These are phyloP conservation scores for Anolis sagrei DNA, from an alignment of 2,113 vertebrate species.

Conservation along the genomic window DNA sequence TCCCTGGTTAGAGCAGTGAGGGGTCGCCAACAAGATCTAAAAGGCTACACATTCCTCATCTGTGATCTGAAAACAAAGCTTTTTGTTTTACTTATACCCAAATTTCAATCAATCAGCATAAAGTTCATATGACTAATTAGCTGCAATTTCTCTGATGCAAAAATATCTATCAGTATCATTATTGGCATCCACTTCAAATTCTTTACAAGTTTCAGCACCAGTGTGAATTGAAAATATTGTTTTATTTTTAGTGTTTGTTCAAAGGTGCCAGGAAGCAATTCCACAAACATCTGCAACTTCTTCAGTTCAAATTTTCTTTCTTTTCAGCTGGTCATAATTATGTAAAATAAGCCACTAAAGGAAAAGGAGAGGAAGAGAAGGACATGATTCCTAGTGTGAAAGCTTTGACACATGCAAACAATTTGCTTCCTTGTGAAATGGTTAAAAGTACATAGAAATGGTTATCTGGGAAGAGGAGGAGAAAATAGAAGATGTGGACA, in stretches of 20 bases:
- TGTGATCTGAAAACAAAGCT: not conserved
- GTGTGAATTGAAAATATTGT: not conserved
- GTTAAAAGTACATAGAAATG: not conserved
- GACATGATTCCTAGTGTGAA: slow-evolving; percentile 9
- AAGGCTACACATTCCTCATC: not conserved
- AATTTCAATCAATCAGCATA: not conserved
- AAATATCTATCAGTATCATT: not conserved
- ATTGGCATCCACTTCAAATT: not conserved
- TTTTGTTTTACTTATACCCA: not conserved
- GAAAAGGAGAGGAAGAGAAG: slow-evolving; percentile 35
- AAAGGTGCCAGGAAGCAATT: slow-evolving; percentile 68
- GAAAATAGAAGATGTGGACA: not conserved
- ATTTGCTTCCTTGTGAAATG: not conserved
- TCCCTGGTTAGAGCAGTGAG: not conserved
- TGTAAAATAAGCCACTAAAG: slow-evolving; percentile 19
- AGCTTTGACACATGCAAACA: slow-evolving; percentile 41
- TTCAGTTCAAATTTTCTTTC: slow-evolving; percentile 59
- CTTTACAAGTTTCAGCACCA: not conserved
- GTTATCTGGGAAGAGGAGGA: not conserved
- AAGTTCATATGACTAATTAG: not conserved
- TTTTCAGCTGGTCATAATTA: slow-evolving; percentile 63
- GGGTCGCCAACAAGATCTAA: not conserved
- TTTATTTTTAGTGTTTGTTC: slow-evolving; percentile 60
- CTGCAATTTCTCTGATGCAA: not conserved
- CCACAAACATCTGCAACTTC: slow-evolving; percentile 60